These are phyloP conservation scores for Ips nitidus DNA, from an alignment of 1,140 invertebrate genomes.

Conservation along the genomic window DNA sequence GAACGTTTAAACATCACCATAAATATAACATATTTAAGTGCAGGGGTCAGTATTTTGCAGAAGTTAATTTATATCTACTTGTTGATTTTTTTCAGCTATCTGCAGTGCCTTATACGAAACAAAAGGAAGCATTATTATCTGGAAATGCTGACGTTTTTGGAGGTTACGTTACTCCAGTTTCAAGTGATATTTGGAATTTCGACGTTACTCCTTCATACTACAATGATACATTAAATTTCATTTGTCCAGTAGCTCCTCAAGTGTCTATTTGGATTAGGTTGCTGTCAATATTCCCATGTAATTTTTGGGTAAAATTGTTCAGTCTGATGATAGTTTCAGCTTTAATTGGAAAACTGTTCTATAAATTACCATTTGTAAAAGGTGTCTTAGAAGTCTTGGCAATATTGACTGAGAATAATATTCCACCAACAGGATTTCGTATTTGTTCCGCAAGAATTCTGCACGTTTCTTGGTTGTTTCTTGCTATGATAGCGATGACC, in stretches of 20 bases:
- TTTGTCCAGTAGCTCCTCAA: neutral
- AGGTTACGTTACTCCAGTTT: slow-evolving; percentile 2
- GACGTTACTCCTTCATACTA: slow-evolving; percentile 12
- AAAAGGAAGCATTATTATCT: neutral
- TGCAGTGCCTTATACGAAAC: slow-evolving; percentile 1
- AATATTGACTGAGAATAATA: neutral
- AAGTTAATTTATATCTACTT: neutral
- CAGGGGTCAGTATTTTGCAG: neutral
- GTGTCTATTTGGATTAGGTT: slow-evolving; percentile 8
- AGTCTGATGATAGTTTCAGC: neutral
- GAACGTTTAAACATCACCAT: neutral
- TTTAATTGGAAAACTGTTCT: slow-evolving; percentile 3
- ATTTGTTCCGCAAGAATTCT: neutral
- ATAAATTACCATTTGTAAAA: neutral
- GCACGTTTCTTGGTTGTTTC: slow-evolving; percentile 1
- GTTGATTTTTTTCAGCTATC: neutral
- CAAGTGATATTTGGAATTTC: slow-evolving; percentile 1
- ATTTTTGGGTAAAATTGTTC: neutral
- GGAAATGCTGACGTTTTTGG: neutral
- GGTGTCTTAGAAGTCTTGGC: neutral
- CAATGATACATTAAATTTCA: slow-evolving; percentile 1
- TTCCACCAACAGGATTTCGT: too few relatives aligned
- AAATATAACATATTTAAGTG: neutral
- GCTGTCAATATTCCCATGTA: neutral
- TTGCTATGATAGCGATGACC: neutral